phyloP scores from a whole-genome alignment of 2,797 vertebrate species.

The Gadopsis bispinosus region DNA sequence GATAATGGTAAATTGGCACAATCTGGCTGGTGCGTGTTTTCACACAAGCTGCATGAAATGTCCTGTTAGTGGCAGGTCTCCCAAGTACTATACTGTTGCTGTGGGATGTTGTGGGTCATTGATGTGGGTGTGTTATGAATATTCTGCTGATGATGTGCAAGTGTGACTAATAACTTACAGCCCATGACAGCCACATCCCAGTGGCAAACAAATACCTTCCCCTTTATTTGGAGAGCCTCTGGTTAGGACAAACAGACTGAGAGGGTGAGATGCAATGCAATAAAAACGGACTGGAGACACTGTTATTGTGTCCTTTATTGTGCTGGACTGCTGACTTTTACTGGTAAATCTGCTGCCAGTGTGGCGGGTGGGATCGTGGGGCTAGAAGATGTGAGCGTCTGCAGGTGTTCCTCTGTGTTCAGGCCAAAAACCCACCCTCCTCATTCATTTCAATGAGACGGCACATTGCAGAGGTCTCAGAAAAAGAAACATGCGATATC shows the following conservation, averaged over 20 bases:
- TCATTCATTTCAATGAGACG: neutral
- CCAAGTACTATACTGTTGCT: conserved; percentile 21
- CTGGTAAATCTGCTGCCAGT: neutral
- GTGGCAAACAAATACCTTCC: conserved; percentile 33
- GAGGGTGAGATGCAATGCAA: conserved; percentile 6
- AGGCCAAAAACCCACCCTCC: neutral
- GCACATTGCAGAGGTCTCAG: neutral
- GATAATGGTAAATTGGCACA: conserved; percentile 6
- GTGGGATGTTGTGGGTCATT: conserved; percentile 22
- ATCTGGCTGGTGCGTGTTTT: conserved; percentile 15
- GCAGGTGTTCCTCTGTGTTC: neutral
- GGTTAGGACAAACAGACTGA: conserved; percentile 11
- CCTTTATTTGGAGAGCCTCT: conserved; percentile 18
- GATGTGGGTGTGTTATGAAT: conserved; percentile 53
- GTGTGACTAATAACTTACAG: conserved; percentile 42
- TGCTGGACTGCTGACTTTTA: neutral
- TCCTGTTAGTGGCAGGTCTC: conserved; percentile 24
- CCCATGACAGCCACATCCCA: conserved; percentile 23
- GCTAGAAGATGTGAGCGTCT: neutral
- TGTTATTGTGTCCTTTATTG: neutral
- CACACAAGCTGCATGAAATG: conserved; percentile 14
- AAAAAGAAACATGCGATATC: neutral
- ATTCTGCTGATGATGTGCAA: conserved; percentile 51
- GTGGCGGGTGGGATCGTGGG: neutral
- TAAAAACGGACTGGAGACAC: neutral